phyloP scores from a whole-genome alignment of 2,888 invertebrate genomes.

The Epiblema foenella region DNA sequence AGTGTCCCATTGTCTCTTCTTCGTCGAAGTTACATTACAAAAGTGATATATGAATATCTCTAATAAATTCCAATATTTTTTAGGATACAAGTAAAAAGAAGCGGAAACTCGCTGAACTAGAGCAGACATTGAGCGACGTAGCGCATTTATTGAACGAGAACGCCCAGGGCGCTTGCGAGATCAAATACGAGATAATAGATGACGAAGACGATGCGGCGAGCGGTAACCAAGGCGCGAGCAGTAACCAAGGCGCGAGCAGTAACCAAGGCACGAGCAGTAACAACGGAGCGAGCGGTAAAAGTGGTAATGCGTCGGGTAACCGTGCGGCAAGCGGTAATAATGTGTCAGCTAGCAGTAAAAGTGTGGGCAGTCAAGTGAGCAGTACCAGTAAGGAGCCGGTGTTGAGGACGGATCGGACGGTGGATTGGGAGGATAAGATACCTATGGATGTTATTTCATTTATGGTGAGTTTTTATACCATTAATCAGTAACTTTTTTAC shows the following conservation, averaged over 20 bases:
- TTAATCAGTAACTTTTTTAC: too few species aligned
- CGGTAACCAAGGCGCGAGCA: not conserved
- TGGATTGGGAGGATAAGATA: conserved; percentile 48
- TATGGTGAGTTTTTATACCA: conserved; percentile 34
- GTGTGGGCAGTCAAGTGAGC: not conserved
- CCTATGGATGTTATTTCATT: conserved; percentile 47
- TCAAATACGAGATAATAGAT: conserved; percentile 7
- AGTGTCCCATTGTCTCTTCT: too few species aligned
- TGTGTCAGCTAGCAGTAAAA: not conserved
- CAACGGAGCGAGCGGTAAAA: not conserved
- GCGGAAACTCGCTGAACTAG: not conserved
- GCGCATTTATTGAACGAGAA: not conserved
- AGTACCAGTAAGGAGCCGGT: conserved; percentile 10
- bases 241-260: not conserved
- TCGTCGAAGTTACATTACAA: too few species aligned
- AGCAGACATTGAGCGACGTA: not conserved
- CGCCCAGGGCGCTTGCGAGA: not conserved
- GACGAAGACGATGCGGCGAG: not conserved
- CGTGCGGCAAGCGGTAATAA: not conserved
- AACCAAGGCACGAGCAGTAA: not conserved
- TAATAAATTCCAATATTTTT: not conserved
- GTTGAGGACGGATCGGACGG: conserved; percentile 3
- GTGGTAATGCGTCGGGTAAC: not conserved
- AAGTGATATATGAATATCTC: too few species aligned
- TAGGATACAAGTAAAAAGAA: not conserved